Evolutionary conservation across 2,888 invertebrate genomes (phyloP).

Genomic region (Palloptera scutellata): DNA sequence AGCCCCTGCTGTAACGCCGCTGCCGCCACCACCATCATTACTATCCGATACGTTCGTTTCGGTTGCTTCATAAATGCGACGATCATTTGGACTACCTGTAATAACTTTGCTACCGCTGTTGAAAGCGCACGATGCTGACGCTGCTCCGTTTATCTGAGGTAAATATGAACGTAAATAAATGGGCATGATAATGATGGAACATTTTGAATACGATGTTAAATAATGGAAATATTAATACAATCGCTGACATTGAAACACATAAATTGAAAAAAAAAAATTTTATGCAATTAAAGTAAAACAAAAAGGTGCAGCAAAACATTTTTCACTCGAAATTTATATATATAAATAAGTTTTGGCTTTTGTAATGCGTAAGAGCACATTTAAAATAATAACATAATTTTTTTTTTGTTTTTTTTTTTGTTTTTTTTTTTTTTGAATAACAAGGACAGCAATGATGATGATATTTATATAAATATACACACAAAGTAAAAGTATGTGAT

Average conservation of each 20-base stretch:
- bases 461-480: constrained; percentile 30
- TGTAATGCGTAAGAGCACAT: not conserved
- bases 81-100: constrained; percentile 45
- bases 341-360: not conserved
- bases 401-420: not conserved
- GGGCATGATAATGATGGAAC: constrained; percentile 53
- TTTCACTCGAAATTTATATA: not conserved
- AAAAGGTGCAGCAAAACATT: not conserved
- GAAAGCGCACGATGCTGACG: constrained; percentile 33
- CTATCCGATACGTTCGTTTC: constrained; percentile 31
- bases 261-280: not conserved
- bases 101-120: constrained; percentile 44
- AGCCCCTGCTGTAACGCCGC: constrained; percentile 33
- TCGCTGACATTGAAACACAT: constrained; percentile 1
- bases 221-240: constrained; percentile 10
- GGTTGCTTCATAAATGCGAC: constrained; percentile 35
- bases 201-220: constrained; percentile 13
- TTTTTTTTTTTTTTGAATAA: constrained; percentile 3
- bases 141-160: constrained; percentile 56
- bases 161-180: constrained; percentile 54
- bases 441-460: not conserved
- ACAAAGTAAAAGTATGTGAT: constrained; percentile 27
- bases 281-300: constrained; percentile 7
- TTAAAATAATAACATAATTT: not conserved
- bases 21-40: constrained; percentile 38